Conservation (phyloP, 2,888 invertebrate genomes). For the Caenorhabditis uteleia region DNA sequence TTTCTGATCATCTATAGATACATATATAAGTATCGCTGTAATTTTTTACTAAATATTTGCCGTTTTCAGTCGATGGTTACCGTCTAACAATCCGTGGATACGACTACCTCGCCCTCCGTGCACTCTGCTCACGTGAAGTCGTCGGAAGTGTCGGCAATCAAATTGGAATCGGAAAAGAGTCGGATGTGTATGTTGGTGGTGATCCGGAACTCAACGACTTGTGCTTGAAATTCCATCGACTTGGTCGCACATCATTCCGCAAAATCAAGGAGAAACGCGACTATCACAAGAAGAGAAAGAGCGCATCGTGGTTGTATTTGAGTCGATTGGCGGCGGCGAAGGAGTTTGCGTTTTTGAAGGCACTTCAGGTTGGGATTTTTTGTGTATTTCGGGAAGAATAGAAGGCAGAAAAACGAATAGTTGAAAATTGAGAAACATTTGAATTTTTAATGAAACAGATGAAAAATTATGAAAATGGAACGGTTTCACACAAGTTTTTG, state of each 20-base stretch:
- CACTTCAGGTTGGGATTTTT: too few species aligned
- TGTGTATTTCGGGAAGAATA: too few species aligned
- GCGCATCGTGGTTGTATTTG: slow-evolving; percentile 91
- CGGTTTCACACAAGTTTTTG: too few species aligned
- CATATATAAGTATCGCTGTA: not conserved
- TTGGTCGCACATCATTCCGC: slow-evolving; percentile 94
- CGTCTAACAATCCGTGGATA: slow-evolving; percentile 93
- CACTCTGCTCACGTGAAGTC: slow-evolving; percentile 72
- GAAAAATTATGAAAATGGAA: too few species aligned
- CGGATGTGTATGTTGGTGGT: slow-evolving; percentile 72
- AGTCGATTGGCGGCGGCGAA: slow-evolving; percentile 86
- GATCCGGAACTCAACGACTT: slow-evolving; percentile 73
- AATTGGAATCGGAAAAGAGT: slow-evolving; percentile 98
- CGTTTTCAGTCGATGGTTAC: slow-evolving; percentile 89
- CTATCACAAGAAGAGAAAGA: slow-evolving; percentile 87
- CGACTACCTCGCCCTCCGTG: slow-evolving; percentile 91
- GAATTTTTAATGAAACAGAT: too few species aligned
- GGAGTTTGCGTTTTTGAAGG: slow-evolving; percentile 95
- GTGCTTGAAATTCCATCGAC: slow-evolving; percentile 82
- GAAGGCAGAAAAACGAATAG: too few species aligned
- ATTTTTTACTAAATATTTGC: too few species aligned
- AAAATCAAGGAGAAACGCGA: slow-evolving; percentile 94
- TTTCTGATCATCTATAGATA: not conserved
- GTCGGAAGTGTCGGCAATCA: slow-evolving; percentile 88
- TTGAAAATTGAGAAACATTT: not conserved